Conservation (phyloP, 2,888 invertebrate species). For the Hylaea fasciaria region DNA sequence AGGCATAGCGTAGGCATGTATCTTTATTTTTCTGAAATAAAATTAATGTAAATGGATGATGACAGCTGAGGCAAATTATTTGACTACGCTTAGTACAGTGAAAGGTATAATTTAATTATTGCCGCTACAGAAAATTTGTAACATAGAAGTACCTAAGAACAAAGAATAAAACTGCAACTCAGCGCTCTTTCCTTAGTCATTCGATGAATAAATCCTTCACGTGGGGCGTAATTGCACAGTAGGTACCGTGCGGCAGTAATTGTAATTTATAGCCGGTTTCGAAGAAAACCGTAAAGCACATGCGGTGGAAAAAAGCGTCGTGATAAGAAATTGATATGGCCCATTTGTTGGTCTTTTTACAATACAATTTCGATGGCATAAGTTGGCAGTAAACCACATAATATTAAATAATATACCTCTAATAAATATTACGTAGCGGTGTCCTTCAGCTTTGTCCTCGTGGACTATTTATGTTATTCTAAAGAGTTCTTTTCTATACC, state of each 20-base stretch:
- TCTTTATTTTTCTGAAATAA: too few relatives aligned
- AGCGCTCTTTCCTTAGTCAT: slow-evolving; percentile 46
- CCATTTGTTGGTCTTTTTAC: not conserved
- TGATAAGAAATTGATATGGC: slow-evolving; percentile 31
- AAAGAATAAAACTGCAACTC: slow-evolving; percentile 32
- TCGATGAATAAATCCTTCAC: slow-evolving; percentile 44
- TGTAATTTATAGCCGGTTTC: slow-evolving; percentile 59
- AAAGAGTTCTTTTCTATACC: too few relatives aligned
- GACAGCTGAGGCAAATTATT: too few relatives aligned
- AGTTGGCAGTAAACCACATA: not conserved
- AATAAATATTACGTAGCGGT: too few relatives aligned
- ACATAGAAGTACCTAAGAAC: not conserved
- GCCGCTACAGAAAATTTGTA: not conserved
- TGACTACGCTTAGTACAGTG: too few relatives aligned
- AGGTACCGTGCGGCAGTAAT: slow-evolving; percentile 49
- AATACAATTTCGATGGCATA: not conserved
- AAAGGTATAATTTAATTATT: too few relatives aligned
- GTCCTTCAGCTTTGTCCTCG: too few relatives aligned
- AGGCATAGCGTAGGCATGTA: too few relatives aligned
- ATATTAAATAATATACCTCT: too few relatives aligned
- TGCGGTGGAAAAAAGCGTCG: slow-evolving; percentile 51
- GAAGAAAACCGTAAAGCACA: slow-evolving; percentile 53
- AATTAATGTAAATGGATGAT: too few relatives aligned
- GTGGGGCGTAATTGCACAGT: slow-evolving; percentile 52
- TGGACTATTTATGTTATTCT: too few relatives aligned